These are phyloP conservation scores for Crocodylus rhombifer DNA, from an alignment of 2,797 vertebrate species.

Conservation along the genomic window DNA sequence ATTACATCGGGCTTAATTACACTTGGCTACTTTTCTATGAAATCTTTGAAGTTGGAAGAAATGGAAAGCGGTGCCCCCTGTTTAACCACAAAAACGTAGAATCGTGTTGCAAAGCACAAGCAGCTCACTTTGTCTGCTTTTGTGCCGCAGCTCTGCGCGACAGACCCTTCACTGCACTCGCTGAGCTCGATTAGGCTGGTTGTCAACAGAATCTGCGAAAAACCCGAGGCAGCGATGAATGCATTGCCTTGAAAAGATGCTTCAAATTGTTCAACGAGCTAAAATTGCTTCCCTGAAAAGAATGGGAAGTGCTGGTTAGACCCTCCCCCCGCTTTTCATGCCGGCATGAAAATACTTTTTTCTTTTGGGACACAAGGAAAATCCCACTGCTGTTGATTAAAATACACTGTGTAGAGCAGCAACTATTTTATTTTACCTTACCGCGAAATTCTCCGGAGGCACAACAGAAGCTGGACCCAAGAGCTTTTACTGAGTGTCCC, in stretches of 20 bases:
- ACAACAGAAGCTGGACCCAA: background rate
- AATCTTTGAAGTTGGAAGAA: background rate
- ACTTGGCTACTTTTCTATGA: background rate
- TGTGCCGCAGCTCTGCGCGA: background rate
- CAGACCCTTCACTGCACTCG: background rate
- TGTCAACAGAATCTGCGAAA: background rate
- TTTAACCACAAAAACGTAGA: background rate
- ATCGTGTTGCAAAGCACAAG: background rate
- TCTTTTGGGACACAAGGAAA: background rate
- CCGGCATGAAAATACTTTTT: background rate
- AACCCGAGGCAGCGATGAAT: background rate
- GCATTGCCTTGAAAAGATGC: background rate
- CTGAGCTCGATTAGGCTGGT: too few species aligned
- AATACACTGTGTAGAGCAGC: background rate
- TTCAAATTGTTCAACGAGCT: background rate
- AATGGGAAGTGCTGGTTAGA: background rate
- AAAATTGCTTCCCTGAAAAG: background rate
- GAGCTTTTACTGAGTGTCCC: background rate
- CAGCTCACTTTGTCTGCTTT: background rate
- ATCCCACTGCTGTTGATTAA: background rate
- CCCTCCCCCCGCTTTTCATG: background rate
- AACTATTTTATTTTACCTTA: background rate
- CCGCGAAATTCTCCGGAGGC: background rate
- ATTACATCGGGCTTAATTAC: background rate
- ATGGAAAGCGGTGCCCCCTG: background rate